Percentiles rank a stretch among this genome's conserved stretches.
These are phyloP conservation scores for Platyscapa corneri DNA, from an alignment of 1,140 invertebrate species.

Conservation along the genomic window DNA sequence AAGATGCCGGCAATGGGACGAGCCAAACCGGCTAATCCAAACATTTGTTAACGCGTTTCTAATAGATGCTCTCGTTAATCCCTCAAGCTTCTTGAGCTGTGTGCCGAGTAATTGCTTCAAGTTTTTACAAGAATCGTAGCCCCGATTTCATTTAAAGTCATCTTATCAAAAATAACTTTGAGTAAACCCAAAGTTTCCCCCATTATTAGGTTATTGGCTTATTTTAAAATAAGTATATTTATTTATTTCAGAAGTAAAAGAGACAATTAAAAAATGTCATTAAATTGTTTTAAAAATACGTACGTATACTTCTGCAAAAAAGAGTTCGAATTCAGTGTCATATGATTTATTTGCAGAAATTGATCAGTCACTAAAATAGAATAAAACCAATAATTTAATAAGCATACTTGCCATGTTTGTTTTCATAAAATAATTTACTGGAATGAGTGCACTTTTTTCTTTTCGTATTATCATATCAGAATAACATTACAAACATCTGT, in stretches of 20 bases:
- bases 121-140: slow-evolving; percentile 9
- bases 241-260: neutral
- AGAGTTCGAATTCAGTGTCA: no score
- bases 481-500: no score
- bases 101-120: slow-evolving; percentile 40
- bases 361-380: no score
- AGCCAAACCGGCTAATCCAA: slow-evolving; percentile 55
- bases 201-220: neutral
- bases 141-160: neutral
- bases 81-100: slow-evolving; percentile 41
- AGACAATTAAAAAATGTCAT: neutral
- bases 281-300: neutral
- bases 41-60: slow-evolving; percentile 64
- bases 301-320: neutral
- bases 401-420: no score
- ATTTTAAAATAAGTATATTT: neutral
- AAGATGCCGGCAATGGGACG: slow-evolving; percentile 40
- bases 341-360: no score
- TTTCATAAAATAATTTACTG: no score
- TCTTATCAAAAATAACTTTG: neutral
- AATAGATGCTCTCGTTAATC: slow-evolving; percentile 58
- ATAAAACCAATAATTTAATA: no score
- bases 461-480: no score
- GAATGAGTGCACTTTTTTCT: no score
- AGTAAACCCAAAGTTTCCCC: neutral